Evolutionary conservation across 2,113 vertebrate genomes (phyloP).

Genomic region (Genyomyrus donnyi): DNA sequence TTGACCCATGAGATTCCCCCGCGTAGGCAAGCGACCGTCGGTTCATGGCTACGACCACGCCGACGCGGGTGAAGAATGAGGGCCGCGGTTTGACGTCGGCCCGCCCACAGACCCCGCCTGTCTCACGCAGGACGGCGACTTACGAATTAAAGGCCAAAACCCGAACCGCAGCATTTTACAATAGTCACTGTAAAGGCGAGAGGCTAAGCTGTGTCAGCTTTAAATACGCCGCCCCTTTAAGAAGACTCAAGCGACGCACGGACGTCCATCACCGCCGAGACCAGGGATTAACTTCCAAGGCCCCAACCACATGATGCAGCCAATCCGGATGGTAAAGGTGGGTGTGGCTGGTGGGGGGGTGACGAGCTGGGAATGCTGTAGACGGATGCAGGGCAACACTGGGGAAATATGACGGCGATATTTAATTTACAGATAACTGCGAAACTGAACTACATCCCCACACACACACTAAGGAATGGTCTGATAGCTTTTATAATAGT

Average conservation of each 20-base stretch:
- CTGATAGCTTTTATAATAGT: background rate
- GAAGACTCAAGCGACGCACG: background rate
- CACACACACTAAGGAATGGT: background rate
- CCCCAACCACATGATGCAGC: constrained; percentile 31
- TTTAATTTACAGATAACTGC: background rate
- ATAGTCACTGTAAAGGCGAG: background rate
- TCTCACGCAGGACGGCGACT: background rate
- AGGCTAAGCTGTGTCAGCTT: background rate
- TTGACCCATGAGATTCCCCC: background rate
- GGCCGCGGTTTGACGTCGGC: background rate
- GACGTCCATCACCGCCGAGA: constrained; percentile 29
- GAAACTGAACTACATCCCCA: background rate
- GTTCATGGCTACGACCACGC: background rate
- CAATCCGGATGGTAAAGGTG: constrained; percentile 32
- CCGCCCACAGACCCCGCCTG: background rate
- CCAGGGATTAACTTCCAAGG: constrained; percentile 19
- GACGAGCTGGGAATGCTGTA: background rate
- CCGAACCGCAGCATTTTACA: background rate
- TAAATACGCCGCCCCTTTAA: background rate
- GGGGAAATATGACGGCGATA: background rate
- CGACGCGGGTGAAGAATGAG: too few species aligned
- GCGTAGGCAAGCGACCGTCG: too few species aligned
- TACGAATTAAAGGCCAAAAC: background rate
- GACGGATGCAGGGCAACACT: background rate
- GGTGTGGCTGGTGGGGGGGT: constrained; percentile 4